Evolutionary conservation across 2,888 invertebrate species (phyloP).

Genomic region (Phaedon cochleariae): DNA sequence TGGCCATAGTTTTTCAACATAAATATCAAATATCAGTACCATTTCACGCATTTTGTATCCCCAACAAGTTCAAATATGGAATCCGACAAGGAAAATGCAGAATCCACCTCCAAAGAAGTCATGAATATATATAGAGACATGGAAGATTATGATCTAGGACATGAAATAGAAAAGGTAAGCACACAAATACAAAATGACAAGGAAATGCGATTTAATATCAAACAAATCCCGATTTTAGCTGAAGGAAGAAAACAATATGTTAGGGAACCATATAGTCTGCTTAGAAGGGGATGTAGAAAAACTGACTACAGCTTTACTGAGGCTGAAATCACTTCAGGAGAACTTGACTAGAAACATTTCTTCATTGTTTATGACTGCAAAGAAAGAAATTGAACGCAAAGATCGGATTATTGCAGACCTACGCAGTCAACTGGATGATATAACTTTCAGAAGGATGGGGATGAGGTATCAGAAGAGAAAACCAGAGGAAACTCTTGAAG

Average conservation of each 20-base stretch:
- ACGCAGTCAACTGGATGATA: slow-evolving; percentile 57
- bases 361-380: slow-evolving; percentile 63
- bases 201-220: slow-evolving; percentile 13
- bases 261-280: slow-evolving; percentile 20
- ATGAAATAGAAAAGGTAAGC: slow-evolving; percentile 47
- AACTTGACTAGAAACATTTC: slow-evolving; percentile 61
- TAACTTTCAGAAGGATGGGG: slow-evolving; percentile 48
- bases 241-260: slow-evolving; percentile 45
- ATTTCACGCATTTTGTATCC: no score
- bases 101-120: not conserved
- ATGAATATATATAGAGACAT: slow-evolving; percentile 19
- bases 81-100: not conserved
- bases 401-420: slow-evolving; percentile 61
- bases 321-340: slow-evolving; percentile 53
- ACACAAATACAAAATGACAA: not conserved
- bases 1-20: no score
- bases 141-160: slow-evolving; percentile 24
- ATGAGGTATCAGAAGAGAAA: not conserved
- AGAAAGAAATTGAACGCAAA: slow-evolving; percentile 63
- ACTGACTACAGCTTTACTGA: slow-evolving; percentile 44
- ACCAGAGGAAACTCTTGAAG: not conserved
- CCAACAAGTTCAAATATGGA: not conserved
- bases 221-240: slow-evolving; percentile 48
- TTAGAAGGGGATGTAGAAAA: slow-evolving; percentile 28
- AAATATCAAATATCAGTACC: no score